phyloP scores from a whole-genome alignment of 2,888 invertebrate genomes.

The Meteorus colon region DNA sequence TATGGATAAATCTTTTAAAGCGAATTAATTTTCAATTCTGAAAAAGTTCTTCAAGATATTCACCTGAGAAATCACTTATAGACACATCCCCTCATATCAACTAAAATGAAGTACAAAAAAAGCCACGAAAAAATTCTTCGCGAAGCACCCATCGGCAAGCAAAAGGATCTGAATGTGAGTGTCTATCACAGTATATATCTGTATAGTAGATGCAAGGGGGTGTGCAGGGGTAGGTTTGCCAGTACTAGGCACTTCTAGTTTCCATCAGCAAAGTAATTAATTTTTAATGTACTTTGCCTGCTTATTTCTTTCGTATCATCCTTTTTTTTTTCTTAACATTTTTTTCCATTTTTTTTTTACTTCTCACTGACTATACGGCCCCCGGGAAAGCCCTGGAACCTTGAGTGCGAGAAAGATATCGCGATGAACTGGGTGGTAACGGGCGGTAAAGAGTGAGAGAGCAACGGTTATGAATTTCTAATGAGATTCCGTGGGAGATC shows the following conservation, averaged over 20 bases:
- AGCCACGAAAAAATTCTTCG: background rate
- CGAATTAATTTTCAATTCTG: too few species aligned
- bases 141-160: background rate
- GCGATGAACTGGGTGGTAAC: slow-evolving; percentile 25
- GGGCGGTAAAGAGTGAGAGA: slow-evolving; percentile 49
- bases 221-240: slow-evolving; percentile 53
- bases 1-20: too few species aligned
- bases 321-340: slow-evolving; percentile 49
- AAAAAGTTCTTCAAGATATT: too few species aligned
- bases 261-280: slow-evolving; percentile 74
- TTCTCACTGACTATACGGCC: slow-evolving; percentile 40
- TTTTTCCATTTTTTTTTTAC: slow-evolving; percentile 44
- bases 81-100: background rate
- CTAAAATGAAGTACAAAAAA: background rate
- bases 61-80: background rate
- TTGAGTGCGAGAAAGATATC: slow-evolving; percentile 34
- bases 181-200: background rate
- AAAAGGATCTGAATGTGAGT: slow-evolving; percentile 35
- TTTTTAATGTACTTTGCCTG: slow-evolving; percentile 74
- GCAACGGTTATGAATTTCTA: slow-evolving; percentile 70
- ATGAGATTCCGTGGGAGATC: slow-evolving; percentile 73
- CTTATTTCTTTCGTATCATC: slow-evolving; percentile 73
- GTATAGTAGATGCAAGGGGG: slow-evolving; percentile 30
- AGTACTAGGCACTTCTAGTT: slow-evolving; percentile 70
- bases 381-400: slow-evolving; percentile 33